A percentile compares a stretch with the other conserved stretches of the same genome.
Evolutionary conservation across 2,797 vertebrate species (phyloP).

Genomic region (Ibycter americanus): DNA sequence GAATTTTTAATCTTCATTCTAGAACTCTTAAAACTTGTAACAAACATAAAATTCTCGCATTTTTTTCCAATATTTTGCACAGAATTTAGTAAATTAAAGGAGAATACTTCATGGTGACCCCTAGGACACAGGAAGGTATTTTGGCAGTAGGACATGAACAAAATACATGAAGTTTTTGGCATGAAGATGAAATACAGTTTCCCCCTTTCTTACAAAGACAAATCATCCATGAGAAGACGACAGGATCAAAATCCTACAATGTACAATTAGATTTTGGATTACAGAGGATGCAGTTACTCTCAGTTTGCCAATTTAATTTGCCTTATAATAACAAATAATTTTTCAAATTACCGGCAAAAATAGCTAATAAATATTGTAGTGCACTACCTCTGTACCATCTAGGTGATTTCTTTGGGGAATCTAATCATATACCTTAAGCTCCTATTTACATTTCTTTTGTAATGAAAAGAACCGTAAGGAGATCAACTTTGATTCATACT

Average conservation of each 20-base stretch:
- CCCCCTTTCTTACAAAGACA: neutral
- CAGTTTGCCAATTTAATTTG: neutral
- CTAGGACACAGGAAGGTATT: neutral
- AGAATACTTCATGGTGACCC: neutral
- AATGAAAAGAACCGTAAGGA: neutral
- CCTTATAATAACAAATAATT: neutral
- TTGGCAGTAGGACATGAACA: neutral
- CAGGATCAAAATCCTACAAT: neutral
- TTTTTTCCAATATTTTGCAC: neutral
- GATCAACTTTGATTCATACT: neutral
- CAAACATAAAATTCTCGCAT: neutral
- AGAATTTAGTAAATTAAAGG: neutral
- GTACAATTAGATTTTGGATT: neutral
- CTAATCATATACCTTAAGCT: neutral
- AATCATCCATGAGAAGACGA: fast-evolving
- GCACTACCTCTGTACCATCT: neutral
- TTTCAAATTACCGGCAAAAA: neutral
- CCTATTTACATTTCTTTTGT: neutral
- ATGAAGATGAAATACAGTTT: neutral
- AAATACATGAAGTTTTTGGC: neutral
- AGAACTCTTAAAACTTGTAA: neutral
- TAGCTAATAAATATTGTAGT: neutral
- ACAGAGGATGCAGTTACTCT: neutral
- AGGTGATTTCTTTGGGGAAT: neutral
- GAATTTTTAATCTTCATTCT: neutral